These are phyloP conservation scores for Phoebastria nigripes DNA, from an alignment of 2,797 vertebrate genomes.

Conservation along the genomic window DNA sequence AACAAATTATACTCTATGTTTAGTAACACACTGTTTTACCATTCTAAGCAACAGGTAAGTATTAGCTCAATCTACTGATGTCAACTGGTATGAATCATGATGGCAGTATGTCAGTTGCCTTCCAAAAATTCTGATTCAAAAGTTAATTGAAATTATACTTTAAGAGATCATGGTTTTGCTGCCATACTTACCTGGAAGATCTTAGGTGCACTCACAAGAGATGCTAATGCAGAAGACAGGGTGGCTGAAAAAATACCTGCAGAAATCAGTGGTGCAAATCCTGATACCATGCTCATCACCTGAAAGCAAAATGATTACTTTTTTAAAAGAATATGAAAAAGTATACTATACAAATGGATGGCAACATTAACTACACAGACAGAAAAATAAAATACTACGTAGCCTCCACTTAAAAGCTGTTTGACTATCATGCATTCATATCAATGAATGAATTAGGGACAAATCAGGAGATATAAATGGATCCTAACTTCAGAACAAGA, in stretches of 20 bases:
- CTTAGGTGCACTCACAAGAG: slow-evolving; percentile 96
- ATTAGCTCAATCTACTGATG: neutral
- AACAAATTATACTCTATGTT: neutral
- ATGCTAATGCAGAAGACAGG: slow-evolving; percentile 95
- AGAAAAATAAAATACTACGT: neutral
- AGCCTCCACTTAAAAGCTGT: neutral
- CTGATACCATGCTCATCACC: slow-evolving; percentile 95
- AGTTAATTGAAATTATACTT: neutral
- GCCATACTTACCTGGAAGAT: slow-evolving; percentile 90
- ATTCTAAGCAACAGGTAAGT: neutral
- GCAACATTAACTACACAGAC: neutral
- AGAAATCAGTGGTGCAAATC: slow-evolving; percentile 92
- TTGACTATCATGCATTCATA: neutral
- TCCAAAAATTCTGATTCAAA: neutral
- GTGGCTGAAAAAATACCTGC: slow-evolving; percentile 98
- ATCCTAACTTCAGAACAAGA: neutral
- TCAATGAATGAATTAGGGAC: neutral
- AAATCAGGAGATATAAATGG: neutral
- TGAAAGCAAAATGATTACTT: slow-evolving; percentile 30
- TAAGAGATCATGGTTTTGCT: neutral
- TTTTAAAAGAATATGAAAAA: neutral
- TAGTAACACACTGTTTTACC: neutral
- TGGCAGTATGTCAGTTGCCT: rapidly evolving
- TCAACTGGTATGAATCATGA: neutral
- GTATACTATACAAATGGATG: neutral